Evolutionary conservation across 2,113 vertebrate species (phyloP).

Genomic region (Neoarius graeffei): DNA sequence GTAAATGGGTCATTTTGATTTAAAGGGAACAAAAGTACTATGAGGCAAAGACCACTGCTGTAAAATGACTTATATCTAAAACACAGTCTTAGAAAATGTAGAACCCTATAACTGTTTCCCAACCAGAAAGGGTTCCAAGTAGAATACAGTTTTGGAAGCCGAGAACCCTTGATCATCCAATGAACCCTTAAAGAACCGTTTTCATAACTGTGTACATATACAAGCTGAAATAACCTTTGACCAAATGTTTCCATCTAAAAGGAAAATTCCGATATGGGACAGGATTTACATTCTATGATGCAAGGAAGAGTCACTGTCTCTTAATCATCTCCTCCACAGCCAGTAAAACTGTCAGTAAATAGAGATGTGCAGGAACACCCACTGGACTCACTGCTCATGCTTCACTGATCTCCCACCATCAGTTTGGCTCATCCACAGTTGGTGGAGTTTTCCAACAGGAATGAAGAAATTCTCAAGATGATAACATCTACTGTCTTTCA

Average conservation of each 20-base stretch:
- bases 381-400: slow-evolving; percentile 29
- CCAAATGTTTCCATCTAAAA: slow-evolving; percentile 32
- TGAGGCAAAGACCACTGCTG: neutral
- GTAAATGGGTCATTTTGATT: neutral
- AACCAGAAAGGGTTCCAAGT: neutral
- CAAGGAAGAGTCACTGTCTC: slow-evolving; percentile 24
- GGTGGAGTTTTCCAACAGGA: slow-evolving; percentile 16
- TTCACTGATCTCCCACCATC: slow-evolving; percentile 29
- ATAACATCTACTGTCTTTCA: slow-evolving; percentile 7
- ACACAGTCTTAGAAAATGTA: neutral
- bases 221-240: slow-evolving; percentile 39
- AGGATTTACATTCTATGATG: slow-evolving; percentile 39
- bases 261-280: slow-evolving; percentile 38
- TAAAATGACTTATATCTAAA: neutral
- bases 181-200: neutral
- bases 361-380: slow-evolving; percentile 41
- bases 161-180: neutral
- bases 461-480: slow-evolving; percentile 18
- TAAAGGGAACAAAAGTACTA: neutral
- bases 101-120: neutral
- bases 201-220: neutral
- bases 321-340: slow-evolving; percentile 43
- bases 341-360: slow-evolving; percentile 38
- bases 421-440: neutral
- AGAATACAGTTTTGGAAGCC: neutral